Conservation (phyloP, 1,140 invertebrate species). For the Bactericera cockerelli region DNA sequence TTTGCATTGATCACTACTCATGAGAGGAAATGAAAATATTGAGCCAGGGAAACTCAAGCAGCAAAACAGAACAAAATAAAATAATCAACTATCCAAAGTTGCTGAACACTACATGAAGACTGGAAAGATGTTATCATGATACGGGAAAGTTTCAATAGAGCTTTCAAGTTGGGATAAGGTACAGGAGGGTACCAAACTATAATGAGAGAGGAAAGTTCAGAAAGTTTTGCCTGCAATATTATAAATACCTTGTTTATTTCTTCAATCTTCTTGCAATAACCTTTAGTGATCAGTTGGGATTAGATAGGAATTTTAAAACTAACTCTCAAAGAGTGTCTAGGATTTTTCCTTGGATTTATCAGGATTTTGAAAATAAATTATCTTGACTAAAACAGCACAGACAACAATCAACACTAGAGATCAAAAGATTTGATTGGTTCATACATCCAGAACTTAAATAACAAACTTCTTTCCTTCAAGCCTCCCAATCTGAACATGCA, state of each 20-base stretch:
- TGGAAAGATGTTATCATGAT: background rate
- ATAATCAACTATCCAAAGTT: background rate
- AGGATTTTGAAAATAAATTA: too few relatives aligned
- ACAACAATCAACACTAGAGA: too few relatives aligned
- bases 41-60: background rate
- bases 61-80: background rate
- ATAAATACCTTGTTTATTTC: background rate
- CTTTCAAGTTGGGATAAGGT: background rate
- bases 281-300: background rate
- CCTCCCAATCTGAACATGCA: too few relatives aligned
- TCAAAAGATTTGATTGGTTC: too few relatives aligned
- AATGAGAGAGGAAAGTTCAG: background rate
- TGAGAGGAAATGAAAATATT: too few relatives aligned
- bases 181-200: conserved; percentile 7
- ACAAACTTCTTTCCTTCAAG: too few relatives aligned
- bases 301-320: background rate
- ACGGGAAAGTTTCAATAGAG: background rate
- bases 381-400: too few relatives aligned
- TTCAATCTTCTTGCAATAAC: background rate
- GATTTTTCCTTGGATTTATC: too few relatives aligned
- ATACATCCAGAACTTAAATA: too few relatives aligned
- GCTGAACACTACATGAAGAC: background rate
- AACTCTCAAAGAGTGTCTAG: too few relatives aligned
- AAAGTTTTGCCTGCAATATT: background rate
- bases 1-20: conserved; percentile 1